Evolutionary conservation across 2,888 invertebrate genomes (phyloP).

Genomic region (Melanophora roralis): DNA sequence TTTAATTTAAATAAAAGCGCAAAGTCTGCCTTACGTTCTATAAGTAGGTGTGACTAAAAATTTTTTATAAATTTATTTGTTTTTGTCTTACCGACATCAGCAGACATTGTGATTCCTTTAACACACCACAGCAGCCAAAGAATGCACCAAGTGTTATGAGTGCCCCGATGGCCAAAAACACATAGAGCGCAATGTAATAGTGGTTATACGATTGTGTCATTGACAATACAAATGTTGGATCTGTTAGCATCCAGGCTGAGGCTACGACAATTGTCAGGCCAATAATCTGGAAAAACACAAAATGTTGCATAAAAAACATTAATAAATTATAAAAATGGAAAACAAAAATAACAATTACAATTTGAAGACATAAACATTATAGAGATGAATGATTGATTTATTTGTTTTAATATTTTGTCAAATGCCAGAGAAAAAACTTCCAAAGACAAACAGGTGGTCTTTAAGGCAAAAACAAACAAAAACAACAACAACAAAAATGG

Average conservation of each 20-base stretch:
- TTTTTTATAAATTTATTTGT: too few species aligned
- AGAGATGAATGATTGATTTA: not conserved
- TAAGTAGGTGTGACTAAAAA: too few species aligned
- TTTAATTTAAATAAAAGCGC: too few species aligned
- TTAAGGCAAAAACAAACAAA: not conserved
- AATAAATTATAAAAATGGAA: not conserved
- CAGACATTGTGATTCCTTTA: slow-evolving; percentile 87
- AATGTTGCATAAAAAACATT: not conserved
- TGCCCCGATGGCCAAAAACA: slow-evolving; percentile 84
- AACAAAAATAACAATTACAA: not conserved
- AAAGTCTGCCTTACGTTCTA: too few species aligned
- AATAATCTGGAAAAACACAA: slow-evolving; percentile 80
- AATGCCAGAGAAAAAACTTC: not conserved
- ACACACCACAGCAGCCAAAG: slow-evolving; percentile 90
- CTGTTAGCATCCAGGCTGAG: slow-evolving; percentile 87
- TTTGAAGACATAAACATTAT: not conserved
- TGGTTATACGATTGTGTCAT: slow-evolving; percentile 79
- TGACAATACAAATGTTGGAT: slow-evolving; percentile 85
- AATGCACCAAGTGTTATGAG: slow-evolving; percentile 86
- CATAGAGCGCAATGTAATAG: slow-evolving; percentile 82
- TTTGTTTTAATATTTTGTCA: not conserved
- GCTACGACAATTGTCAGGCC: slow-evolving; percentile 84
- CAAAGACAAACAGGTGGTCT: not conserved
- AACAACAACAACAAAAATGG: too few species aligned
- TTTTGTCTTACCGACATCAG: slow-evolving; percentile 82